Base-by-base conservation (phyloP, 2,113 vertebrate genomes). In the Osmerus mordax region DNA sequence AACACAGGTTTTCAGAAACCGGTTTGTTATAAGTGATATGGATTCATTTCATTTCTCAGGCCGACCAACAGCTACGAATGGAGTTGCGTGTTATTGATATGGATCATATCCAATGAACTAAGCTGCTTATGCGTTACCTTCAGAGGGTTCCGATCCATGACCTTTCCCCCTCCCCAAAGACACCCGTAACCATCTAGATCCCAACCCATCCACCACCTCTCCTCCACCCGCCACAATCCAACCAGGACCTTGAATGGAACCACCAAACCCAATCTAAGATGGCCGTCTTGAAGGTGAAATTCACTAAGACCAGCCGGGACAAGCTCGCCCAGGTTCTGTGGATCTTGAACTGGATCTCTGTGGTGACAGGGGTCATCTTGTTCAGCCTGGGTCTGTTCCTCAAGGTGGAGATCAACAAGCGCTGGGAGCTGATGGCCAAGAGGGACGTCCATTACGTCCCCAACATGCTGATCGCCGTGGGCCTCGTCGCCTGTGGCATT, bases 331-430 rank as follows among this genome's bases (percentile, higher is more conserved):
- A 96, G 84, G 88, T 94, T 63, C 87, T 96, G 28, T 95, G 95
- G 94, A 92, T 96, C 78, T 88, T 95, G 67, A 96, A 96, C 87
- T 95, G 95, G 94, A 81, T 96, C 76, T 95, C 94, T 0, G 94
- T 95, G 58, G 83, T 93, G 70, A 94, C 92, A 0, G 94, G 94
- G 16, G 79, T 89, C 74, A 82, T 94, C 79, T 89, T 96, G 29
- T 93, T 95, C 85, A 94, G 93, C 65, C 82, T 96, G 52, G 95
- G 95, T 19, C 86, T 94, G 74, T 95, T 93, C 71, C 89, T 95
- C 69, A 95, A 95, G 84, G 92, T 94, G 79, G 94, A 95, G 82
- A 88, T 96, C 77, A 90, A 92, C 84, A 95, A 95, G 78, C 91
- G 90, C 25, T 88, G 76, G 0, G 94, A 95, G 80, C 70, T 96